These are phyloP conservation scores for Chamaea fasciata DNA, from an alignment of 2,113 vertebrate genomes.

Conservation along the genomic window DNA sequence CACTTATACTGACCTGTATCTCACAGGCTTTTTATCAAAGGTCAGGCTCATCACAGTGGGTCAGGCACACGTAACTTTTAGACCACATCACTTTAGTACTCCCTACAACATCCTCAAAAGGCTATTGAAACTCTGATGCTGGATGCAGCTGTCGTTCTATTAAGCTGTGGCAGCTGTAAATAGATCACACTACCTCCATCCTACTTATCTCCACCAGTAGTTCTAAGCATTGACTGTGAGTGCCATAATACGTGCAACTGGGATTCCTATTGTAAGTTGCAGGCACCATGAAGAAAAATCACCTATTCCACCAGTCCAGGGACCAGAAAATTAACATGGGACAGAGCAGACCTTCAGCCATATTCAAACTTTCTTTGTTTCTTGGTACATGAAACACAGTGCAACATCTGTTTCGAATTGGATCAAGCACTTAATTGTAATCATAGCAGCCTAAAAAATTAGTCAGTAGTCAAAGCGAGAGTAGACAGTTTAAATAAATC, in stretches of 20 bases:
- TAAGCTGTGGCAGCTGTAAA: neutral
- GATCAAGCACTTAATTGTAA: neutral
- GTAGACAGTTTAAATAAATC: neutral
- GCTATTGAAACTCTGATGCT: neutral
- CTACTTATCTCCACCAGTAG: neutral
- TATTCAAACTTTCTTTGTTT: neutral
- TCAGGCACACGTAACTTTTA: neutral
- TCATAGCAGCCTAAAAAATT: neutral
- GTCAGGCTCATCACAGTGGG: neutral
- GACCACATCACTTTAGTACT: neutral
- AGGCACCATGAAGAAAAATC: neutral
- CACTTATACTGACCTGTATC: neutral
- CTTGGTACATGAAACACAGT: neutral
- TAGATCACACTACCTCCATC: neutral
- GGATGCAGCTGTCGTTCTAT: neutral
- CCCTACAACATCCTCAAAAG: neutral
- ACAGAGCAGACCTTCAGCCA: neutral
- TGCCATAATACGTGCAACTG: neutral
- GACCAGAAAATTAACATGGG: neutral
- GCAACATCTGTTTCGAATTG: neutral
- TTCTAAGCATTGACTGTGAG: neutral
- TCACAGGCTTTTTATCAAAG: neutral
- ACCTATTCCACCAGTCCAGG: neutral
- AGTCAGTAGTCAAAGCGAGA: neutral
- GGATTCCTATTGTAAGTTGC: neutral